Base-by-base conservation (phyloP, 1,140 invertebrate genomes). In the Andricus grossulariae region DNA sequence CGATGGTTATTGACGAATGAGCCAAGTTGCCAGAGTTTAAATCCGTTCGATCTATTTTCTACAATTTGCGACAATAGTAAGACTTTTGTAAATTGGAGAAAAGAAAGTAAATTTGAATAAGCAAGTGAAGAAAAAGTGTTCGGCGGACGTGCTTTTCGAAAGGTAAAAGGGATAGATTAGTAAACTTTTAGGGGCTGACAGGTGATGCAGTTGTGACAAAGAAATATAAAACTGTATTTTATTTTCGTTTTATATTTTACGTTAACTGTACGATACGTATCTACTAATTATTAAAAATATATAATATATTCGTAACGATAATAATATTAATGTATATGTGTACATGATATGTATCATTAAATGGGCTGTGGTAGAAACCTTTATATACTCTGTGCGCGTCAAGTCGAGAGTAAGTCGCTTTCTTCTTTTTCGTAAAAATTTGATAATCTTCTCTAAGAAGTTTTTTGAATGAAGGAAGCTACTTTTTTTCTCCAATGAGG, bases 341-440 rank as follows among this genome's bases (percentile, higher is more conserved):
- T 80, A 80, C 81, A 83, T 81, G 82, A 82, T 82, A 77, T 84
- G 83, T 89, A 89, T 90, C 85, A 87, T 89, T 90, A 88, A 89
- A 89, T 89, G 85, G 89, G 89, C 89, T 90, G 90, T 91, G 90
- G 88, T 89, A 90, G 85, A 89, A 84, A 89, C 77, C 83, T 87
- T 89, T 85, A 80, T 86, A 87, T 87, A 87, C 84, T 84, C 81
- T 81, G 79, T 84, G 83, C 79, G 78, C 76, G 72, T 70, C 75
- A 81, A 77, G 50, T 79, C 72, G 70, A 50, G 74, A 57, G 71
- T 32, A 16, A 60, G 55, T 49, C 49, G 71, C 45, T 52, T 51
- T 25, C 50, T 25, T 16, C 1, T 50, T 8, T 18, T 32, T 7
- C 5, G 21, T 50, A 19, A 6, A 12, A 10, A 39, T 7, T 15